Base-by-base conservation (phyloP, 2,888 invertebrate genomes). In the Zygaena filipendulae region DNA sequence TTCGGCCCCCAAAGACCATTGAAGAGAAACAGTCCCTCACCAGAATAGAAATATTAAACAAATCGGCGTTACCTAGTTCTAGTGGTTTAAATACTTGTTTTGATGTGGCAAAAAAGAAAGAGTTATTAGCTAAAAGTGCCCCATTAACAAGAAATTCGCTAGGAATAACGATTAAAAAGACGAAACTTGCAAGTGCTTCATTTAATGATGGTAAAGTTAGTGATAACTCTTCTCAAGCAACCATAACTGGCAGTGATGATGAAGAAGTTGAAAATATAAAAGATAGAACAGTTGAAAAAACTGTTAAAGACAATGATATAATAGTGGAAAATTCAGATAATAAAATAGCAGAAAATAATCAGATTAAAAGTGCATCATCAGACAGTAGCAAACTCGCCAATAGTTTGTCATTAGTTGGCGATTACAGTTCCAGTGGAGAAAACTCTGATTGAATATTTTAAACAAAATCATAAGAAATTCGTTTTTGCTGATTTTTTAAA, bases 1-100 rank as follows among this genome's bases (percentile, higher is more conserved):
- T 90, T 3, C 84, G 85, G 50, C 86, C 88, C 1, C 64, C 82
- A 8, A 81, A 70, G 52, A 83, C 85, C 62, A 82, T 86, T 19
- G 71, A 81, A 27, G 86, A 87, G 49, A 81, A 72, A 3, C 82
- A 83, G 36, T 59, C 47, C 1, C 66, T 74, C 7, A 71, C 70
- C 13, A 69, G 83, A 33, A 59, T 56, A 13, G 81, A 75, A 29
- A 77, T 86, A 20, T 53, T 86, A 0, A 80, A 82, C 43, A 69
- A 68, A 30, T 82, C 85, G 2, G 84, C 83, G 0, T 48, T 86
- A 16, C 83, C 83, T 0, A 80, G 84, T 12, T 81, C 82, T 5
- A 82, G 81, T 25, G 69, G 72, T 3, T 51, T 71, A 0, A 35
- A 74, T 0, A 67, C 74, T 0, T 67, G 68, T 13, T 84, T 85